A percentile compares a stretch with the other conserved stretches of the same genome.
These are phyloP conservation scores for Anoplolepis gracilipes DNA, from an alignment of 1,140 invertebrate species.

Conservation along the genomic window DNA sequence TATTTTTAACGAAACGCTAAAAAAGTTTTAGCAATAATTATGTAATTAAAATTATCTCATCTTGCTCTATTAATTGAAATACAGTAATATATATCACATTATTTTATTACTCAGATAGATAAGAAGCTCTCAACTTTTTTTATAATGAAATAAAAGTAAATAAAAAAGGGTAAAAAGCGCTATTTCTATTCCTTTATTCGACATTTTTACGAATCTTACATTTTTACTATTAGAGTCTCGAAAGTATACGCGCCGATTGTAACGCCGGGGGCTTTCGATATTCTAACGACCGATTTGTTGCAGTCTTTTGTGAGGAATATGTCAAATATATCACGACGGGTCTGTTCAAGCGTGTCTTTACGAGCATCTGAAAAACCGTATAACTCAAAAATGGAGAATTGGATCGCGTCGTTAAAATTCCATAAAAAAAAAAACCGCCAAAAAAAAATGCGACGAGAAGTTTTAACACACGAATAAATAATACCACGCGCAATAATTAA, in stretches of 20 bases:
- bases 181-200: background rate
- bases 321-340: conserved; percentile 68
- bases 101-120: background rate
- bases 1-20: background rate
- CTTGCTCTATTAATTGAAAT: background rate
- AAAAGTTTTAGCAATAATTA: background rate
- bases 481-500: background rate
- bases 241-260: conserved; percentile 21
- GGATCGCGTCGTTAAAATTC: conserved; percentile 59
- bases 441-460: background rate
- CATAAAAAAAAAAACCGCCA: background rate
- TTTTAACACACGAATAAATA: background rate
- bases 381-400: conserved; percentile 75
- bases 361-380: conserved; percentile 74
- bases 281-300: conserved; percentile 32
- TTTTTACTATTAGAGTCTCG: conserved; percentile 17
- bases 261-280: conserved; percentile 4
- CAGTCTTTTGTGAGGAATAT: conserved; percentile 62
- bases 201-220: conserved; percentile 8
- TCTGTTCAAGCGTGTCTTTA: conserved; percentile 60
- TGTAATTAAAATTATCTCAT: background rate
- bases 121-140: background rate
- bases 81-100: background rate
- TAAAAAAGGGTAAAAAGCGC: background rate
- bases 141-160: background rate